Base-by-base conservation (phyloP, 2,888 invertebrate species). In the Pyrochroa serraticornis region DNA sequence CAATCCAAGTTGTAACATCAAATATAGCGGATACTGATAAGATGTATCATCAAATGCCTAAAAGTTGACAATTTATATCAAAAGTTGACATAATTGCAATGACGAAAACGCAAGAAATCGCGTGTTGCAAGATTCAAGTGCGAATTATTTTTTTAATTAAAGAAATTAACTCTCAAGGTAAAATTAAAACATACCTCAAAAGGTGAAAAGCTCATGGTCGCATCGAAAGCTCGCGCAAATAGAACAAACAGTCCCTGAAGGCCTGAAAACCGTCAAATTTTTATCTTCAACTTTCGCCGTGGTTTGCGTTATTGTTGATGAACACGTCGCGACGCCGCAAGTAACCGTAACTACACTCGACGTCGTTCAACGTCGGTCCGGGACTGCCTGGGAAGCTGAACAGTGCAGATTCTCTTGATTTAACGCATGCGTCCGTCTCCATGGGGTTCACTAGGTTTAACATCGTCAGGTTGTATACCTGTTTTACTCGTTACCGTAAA, bases 351-450 rank as follows among this genome's bases (percentile, higher is more conserved):
- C 39, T 51, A 57, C 60, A 55, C 35, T 60, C 49, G 45, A 62
- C 62, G 57, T 45, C 60, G 60, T 34, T 47, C 45, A 43, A 42
- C 60, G 64, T 64, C 56, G 60, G 49, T 64, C 64, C 64, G 58
- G 64, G 62, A 64, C 64, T 64, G 64, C 60, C 64, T 62, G 64
- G 64, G 64, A 64, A 59, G 58, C 60, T 56, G 62, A 62, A 58
- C 64, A 53, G 51, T 60, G 63, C 63, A 64, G 63, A 64, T 59
- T 59, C 57, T 58, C 58, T 60, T 61, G 49, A 50, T 47, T 34
- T 35, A 49, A 64, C 63, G 63, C 63, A 64, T 64, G 63, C 63
- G 63, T 64, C 37, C n/a, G 32, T n/a, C 22, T 54, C 42, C 54
- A 54, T 30, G 46, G 42, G 46, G 33, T 54, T 53, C 13, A 39